These are phyloP conservation scores for Eidolon dupreanum DNA, from an alignment of 2,797 vertebrate species.

Conservation along the genomic window DNA sequence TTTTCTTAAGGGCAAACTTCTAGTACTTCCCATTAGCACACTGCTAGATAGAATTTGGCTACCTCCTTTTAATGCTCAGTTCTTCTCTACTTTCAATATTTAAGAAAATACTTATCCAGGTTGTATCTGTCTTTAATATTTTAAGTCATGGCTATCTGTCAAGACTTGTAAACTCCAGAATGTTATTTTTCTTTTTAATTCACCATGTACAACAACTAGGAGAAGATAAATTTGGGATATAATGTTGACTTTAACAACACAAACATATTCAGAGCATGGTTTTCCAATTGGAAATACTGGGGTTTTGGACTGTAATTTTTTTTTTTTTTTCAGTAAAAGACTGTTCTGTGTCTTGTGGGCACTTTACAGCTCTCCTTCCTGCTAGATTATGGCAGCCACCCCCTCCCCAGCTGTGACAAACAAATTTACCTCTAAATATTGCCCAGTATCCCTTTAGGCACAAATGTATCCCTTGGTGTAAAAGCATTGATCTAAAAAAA, in stretches of 20 bases:
- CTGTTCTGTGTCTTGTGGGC: not conserved
- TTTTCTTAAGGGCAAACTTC: not conserved
- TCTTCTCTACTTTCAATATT: not conserved
- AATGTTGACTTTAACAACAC: not conserved
- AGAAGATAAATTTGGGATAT: not conserved
- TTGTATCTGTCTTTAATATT: not conserved
- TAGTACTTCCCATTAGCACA: not conserved
- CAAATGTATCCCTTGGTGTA: not conserved
- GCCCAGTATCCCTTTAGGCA: rapidly evolving
- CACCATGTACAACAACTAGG: not conserved
- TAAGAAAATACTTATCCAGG: not conserved
- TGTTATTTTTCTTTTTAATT: not conserved
- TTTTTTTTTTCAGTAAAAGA: not conserved
- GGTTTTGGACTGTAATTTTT: not conserved
- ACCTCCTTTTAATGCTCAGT: not conserved
- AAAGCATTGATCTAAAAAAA: not conserved
- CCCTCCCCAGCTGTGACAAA: rapidly evolving
- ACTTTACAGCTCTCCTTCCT: not conserved
- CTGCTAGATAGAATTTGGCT: not conserved
- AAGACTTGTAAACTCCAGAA: not conserved
- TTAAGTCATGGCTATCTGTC: not conserved
- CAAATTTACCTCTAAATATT: not conserved
- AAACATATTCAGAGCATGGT: not conserved
- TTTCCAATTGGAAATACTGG: not conserved
- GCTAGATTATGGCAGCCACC: not conserved